Base-by-base conservation (phyloP, 2,113 vertebrate genomes). In the Pampusana beccarii region DNA sequence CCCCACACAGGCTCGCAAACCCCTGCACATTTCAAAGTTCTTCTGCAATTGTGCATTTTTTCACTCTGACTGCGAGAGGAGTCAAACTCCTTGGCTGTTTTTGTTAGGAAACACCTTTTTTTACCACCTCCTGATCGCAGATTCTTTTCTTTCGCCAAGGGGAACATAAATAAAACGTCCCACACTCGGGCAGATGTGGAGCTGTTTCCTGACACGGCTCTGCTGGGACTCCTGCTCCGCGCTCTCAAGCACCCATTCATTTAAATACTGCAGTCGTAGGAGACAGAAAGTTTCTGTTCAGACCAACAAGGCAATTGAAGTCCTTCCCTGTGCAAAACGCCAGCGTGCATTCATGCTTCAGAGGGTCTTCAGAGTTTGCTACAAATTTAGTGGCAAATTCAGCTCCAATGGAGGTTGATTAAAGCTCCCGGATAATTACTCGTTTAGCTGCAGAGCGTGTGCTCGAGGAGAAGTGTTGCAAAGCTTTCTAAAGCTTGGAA, bases 271-370 rank as follows among this genome's bases (percentile, higher is more conserved):
- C 12, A 18, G 53, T 8, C 44, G 77, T 7, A 61, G 53, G 42
- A 92, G 92, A 94, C 88, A 92, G 88, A 86, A 96, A 88, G 60
- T 56, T 90, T 86, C 95, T 94, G 80, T 92, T 94, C 60, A 16
- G 13, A 33, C 20, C 38, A 56, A 7, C 0, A 17, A 73, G 50
- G 75, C 75, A 9, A 50, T 0, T 60, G 60, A 88, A 80, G 72
- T 28, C 61, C 44, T 48, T 74, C 31, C 57, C 67, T 2, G 1
- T 48, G 11, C 25, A 20, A 18, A 86, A 57, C 2, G 5, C 64
- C 85, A 48, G 80, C 1, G 0, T 2, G 64, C 48, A 44, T 71
- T 87, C 83, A 65, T 1, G n/a, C 92, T 67, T 40, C 88, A 56
- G 58, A 86, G 75, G 36, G 62, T 19, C 73, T 75, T 61, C 80